These are phyloP conservation scores for Julus scandinavius DNA, from an alignment of 2,888 invertebrate species.

Conservation along the genomic window DNA sequence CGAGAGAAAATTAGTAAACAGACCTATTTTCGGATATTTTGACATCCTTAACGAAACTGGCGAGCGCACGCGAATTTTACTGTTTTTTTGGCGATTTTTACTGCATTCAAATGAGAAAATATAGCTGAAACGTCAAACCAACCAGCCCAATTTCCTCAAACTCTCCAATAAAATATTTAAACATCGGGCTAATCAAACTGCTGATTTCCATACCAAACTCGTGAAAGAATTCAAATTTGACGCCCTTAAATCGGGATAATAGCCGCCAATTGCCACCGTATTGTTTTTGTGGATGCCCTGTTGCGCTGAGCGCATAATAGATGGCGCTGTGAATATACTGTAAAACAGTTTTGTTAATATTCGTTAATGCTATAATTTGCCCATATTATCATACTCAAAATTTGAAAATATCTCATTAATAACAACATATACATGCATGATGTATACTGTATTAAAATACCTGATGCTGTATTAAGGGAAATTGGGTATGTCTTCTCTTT, in stretches of 20 bases:
- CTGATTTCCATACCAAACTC: not conserved
- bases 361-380: too few relatives aligned
- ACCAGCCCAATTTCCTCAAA: not conserved
- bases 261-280: not conserved
- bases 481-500: too few relatives aligned
- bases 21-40: slow-evolving; percentile 32
- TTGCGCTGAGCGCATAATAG: not conserved
- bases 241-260: not conserved
- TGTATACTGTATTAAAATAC: too few relatives aligned
- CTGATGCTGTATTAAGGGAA: too few relatives aligned
- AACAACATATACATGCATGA: too few relatives aligned
- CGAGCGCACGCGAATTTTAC: not conserved
- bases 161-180: not conserved
- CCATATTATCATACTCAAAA: too few relatives aligned
- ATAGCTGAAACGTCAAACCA: not conserved
- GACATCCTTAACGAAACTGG: slow-evolving; percentile 33
- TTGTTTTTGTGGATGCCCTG: not conserved
- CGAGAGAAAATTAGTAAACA: slow-evolving; percentile 33
- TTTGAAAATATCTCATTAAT: too few relatives aligned
- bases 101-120: not conserved
- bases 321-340: too few relatives aligned
- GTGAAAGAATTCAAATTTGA: not conserved
- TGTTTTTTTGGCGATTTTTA: not conserved
- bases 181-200: not conserved
- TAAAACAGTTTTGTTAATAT: too few relatives aligned